These are phyloP conservation scores for Acanthococcus lagerstroemiae DNA, from an alignment of 2,888 invertebrate species.

Conservation along the genomic window DNA sequence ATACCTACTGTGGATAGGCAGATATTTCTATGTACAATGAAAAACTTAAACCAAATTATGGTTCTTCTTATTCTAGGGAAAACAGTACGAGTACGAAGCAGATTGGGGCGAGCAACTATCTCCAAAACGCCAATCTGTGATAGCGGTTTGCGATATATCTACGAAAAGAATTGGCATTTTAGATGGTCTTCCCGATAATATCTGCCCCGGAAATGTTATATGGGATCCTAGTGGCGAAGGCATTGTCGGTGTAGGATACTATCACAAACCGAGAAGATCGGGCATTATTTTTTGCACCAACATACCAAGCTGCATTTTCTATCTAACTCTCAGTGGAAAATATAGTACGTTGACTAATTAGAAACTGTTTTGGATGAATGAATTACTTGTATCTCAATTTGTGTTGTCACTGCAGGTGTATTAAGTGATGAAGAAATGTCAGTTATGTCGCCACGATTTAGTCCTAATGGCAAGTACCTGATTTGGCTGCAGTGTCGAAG, in stretches of 20 bases:
- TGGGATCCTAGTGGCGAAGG: constrained; percentile 47
- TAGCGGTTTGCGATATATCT: constrained; percentile 56
- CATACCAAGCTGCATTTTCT: constrained; percentile 54
- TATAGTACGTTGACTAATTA: constrained; percentile 44
- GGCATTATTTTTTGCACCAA: constrained; percentile 72
- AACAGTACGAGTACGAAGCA: constrained; percentile 59
- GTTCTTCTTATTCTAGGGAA: constrained; percentile 47
- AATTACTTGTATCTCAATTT: neutral
- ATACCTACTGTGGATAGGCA: constrained; percentile 34
- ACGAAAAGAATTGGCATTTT: constrained; percentile 43
- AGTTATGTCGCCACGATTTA: constrained; percentile 55
- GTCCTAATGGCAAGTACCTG: constrained; percentile 51
- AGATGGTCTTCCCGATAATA: constrained; percentile 40
- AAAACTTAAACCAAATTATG: neutral
- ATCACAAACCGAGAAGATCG: constrained; percentile 58
- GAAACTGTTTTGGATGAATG: neutral
- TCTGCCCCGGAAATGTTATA: constrained; percentile 44
- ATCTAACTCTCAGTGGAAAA: constrained; percentile 47
- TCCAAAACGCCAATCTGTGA: constrained; percentile 57
- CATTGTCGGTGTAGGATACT: constrained; percentile 63
- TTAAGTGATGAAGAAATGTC: constrained; percentile 47
- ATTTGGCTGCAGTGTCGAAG: constrained; percentile 61
- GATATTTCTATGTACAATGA: neutral
- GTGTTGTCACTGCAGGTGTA: constrained; percentile 44
- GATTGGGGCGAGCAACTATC: constrained; percentile 79